Evolutionary conservation across 2,888 invertebrate genomes (phyloP).

Genomic region (Perdita meconis): DNA sequence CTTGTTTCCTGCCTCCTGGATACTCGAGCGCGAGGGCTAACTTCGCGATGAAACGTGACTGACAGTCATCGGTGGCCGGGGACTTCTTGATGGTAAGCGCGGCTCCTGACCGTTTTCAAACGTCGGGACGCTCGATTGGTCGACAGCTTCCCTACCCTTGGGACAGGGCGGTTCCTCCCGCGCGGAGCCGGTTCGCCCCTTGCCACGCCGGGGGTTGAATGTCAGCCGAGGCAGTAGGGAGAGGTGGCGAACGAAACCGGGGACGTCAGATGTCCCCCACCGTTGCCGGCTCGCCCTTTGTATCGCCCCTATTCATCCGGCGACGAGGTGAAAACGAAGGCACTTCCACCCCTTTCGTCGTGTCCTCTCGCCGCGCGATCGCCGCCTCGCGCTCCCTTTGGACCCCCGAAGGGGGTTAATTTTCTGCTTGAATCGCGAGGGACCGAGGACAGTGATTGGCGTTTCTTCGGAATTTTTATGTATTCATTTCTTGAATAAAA

Average conservation of each 20-base stretch:
- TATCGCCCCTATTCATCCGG: conserved; percentile 53
- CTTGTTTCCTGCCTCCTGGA: conserved; percentile 24
- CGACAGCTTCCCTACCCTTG: conserved; percentile 72
- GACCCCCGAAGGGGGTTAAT: conserved; percentile 26
- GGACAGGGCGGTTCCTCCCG: conserved; percentile 74
- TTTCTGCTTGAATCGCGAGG: not conserved
- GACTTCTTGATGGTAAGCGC: conserved; percentile 77
- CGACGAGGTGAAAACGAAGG: conserved; percentile 61
- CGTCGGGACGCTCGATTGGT: conserved; percentile 73
- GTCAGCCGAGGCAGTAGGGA: conserved; percentile 50
- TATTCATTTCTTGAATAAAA: no score
- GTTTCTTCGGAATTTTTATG: no score
- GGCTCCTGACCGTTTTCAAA: conserved; percentile 59
- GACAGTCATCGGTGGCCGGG: conserved; percentile 74
- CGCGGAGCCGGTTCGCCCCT: conserved; percentile 53
- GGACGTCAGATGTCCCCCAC: conserved; percentile 58
- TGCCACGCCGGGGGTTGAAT: conserved; percentile 68
- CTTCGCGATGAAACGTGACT: conserved; percentile 71
- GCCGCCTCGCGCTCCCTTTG: not conserved
- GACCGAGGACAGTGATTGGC: not conserved
- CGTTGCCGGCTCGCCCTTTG: conserved; percentile 28
- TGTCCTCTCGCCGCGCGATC: conserved; percentile 21
- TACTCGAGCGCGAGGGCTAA: conserved; percentile 38
- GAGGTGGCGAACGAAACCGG: conserved; percentile 44
- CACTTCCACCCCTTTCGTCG: conserved; percentile 55